Base-by-base conservation (phyloP, 2,888 invertebrate genomes). In the Callosobruchus maculatus region DNA sequence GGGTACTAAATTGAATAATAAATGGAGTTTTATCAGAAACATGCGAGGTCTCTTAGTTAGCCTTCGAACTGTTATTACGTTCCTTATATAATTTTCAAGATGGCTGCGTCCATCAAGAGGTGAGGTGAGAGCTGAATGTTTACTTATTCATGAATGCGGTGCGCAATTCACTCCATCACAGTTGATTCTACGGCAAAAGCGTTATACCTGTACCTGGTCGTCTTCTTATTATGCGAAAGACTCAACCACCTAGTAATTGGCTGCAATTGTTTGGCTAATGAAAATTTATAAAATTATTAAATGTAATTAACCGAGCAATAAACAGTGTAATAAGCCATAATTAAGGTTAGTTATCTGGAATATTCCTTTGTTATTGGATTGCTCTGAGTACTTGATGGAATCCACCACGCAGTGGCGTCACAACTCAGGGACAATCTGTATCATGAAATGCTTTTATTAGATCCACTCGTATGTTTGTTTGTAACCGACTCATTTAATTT, bases 251-350 rank as follows among this genome's bases (percentile, higher is more conserved):
- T 69, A 71, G 68, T 77, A 77, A 77, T 77, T 73, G 77, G 70
- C 73, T 73, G 71, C 74, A 72, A 77, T 76, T 77, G 75, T 77
- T 77, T 72, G 70, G 67, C 71, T 75, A 75, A 75, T 73, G 72
- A 66, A 70, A 77, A 68, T 75, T 77, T 75, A 75, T 67, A 75
- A 74, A 74, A 74, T 75, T 72, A 74, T 76, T 76, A 76, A 73
- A 76, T 73, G 22, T 76, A 76, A 77, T 76, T 75, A 77, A 74
- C 67, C 72, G 66, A 72, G 72, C 74, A 71, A 76, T 75, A 76
- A 77, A 77, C 77, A 77, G 76, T 77, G 72, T 72, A 77, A 77
- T 76, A 73, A 77, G 26, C 70, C 31, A 70, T 75, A 77, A 77
- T 77, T 77, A 76, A 75, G 68, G 74, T 72, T 74, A 68, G 73